Base-by-base conservation (phyloP, 2,113 vertebrate species). In the Periophthalmus modestus region DNA sequence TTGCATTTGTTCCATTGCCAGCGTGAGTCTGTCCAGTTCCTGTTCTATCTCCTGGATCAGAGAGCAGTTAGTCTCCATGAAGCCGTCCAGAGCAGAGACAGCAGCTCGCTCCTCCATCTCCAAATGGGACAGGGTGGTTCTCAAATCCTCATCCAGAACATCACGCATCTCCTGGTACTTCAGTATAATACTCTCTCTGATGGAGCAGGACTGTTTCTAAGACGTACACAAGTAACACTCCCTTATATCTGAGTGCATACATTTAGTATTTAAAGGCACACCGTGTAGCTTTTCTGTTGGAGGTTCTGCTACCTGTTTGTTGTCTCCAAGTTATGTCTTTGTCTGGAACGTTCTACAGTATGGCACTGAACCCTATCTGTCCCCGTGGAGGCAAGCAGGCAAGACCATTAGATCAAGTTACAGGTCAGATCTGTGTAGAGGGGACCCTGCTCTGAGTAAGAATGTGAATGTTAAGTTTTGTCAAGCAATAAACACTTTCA, bases 141-240 rank as follows among this genome's bases (percentile, higher is more conserved):
- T 85, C 74, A 94, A 58, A 71, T 94, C 93, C 72, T 93, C 84
- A 14, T 93, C 91, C 77, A 94, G 75, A 13, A 92, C 74, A 2
- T 73, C 75, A 72, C 91, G 90, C 79, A 94, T 93, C 76, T 94
- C 90, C 67, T 88, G 85, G 55, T 94, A 93, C 69, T 91, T 93
- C 74, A 65, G 75, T 33, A 88, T 75, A 36, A 94, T 86, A 43
- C 61, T 86, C 71, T 93, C 89, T 78, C 80, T 92, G 62, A 93
- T 84, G n/a, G 48, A 71, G 19, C 79, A 76, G 33, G 93, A 92
- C 84, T 88, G 91, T 84, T 80, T 90, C 93, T 94, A 66, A 59
- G 43, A 74, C 19, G 13, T 36, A 71, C 36, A 89, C 16, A 84
- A 55, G 77, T 54, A 5, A 34, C 23, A 15, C 23, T 59, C 4